Percentiles rank a stretch among this genome's conserved stretches.
phyloP scores from a whole-genome alignment of 2,113 vertebrate genomes.

The Patagioenas fasciata region DNA sequence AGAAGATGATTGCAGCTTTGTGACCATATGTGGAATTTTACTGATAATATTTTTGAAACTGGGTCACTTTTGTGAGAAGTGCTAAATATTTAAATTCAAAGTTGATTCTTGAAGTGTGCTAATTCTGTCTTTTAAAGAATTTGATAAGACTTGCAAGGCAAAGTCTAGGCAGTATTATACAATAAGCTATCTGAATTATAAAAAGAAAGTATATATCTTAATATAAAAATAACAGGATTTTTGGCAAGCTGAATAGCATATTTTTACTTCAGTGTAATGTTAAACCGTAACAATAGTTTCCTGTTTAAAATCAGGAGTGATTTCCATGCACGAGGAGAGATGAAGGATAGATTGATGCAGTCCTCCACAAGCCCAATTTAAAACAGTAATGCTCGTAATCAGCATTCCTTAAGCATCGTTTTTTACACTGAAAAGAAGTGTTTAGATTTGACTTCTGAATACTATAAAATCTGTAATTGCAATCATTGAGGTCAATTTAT shows the following conservation, averaged over 20 bases:
- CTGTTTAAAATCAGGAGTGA: background rate
- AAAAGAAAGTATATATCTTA: background rate
- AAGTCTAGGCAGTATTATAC: background rate
- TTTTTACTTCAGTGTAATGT: background rate
- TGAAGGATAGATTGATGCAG: background rate
- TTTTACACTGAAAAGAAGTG: background rate
- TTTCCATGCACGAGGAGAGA: background rate
- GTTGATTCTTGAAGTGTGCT: constrained; percentile 42
- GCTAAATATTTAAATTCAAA: constrained; percentile 42
- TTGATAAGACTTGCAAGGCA: background rate
- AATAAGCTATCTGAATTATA: background rate
- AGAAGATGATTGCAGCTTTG: background rate
- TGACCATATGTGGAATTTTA: background rate
- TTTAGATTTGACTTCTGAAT: background rate
- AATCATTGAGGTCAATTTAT: background rate
- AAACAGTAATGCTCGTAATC: background rate
- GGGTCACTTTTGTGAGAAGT: constrained; percentile 9
- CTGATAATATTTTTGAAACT: constrained; percentile 28
- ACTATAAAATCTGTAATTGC: background rate
- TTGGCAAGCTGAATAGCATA: background rate
- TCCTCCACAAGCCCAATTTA: background rate
- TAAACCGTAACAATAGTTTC: background rate
- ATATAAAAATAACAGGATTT: background rate
- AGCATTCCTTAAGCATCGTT: background rate
- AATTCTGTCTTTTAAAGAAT: constrained; percentile 43